Base-by-base conservation (phyloP, 2,797 vertebrate genomes). In the Paedocypris micromegethes region DNA sequence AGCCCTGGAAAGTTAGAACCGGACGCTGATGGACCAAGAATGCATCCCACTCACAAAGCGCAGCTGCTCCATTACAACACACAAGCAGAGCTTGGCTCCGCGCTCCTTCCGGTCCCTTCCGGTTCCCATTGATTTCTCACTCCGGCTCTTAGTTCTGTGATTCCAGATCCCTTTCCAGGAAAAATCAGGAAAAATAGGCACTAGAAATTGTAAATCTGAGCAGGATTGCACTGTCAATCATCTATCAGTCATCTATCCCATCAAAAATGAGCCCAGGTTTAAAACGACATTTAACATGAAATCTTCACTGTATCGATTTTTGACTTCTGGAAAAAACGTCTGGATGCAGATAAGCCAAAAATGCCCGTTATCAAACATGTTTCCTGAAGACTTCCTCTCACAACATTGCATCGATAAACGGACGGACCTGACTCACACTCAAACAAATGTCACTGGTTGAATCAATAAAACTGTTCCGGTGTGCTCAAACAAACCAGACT, bases 1-100 rank as follows among this genome's bases (percentile, higher is more conserved):
- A 9, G 75, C 60, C 48, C 54, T 38, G 63, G 41, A 9, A 9
- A 75, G 68, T 67, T 61, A 51, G 58, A 72, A 72, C 68, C 51
- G 58, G 68, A 77, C 5, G 50, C 58, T 49, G 40, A 47, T 3
- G 51, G 51, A 70, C 62, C 49, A 59, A 68, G 61, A 74, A 58
- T 4, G 3, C 9, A 23, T 59, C 70, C 63, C 66, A 47, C 74
- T 74, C 60, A 39, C 50, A 42, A 53, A 41, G 41, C 64, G 65
- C 78, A 76, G 74, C 76, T 80, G 76, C 66, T 74, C 44, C 65
- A 53, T 51, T 54, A 64, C 67, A 56, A 41, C 44, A 60, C 61
- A 65, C 52, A 72, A 58, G 61, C 51, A 71, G 4, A 55, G 4
- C 8, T 59, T 75, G 74, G 68, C 74, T 57, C 65, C 8, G 37